Evolutionary conservation across 2,888 invertebrate species (phyloP), one percentile per base, ranked within the genome.

Genomic region (Lucinisca nassula): DNA sequence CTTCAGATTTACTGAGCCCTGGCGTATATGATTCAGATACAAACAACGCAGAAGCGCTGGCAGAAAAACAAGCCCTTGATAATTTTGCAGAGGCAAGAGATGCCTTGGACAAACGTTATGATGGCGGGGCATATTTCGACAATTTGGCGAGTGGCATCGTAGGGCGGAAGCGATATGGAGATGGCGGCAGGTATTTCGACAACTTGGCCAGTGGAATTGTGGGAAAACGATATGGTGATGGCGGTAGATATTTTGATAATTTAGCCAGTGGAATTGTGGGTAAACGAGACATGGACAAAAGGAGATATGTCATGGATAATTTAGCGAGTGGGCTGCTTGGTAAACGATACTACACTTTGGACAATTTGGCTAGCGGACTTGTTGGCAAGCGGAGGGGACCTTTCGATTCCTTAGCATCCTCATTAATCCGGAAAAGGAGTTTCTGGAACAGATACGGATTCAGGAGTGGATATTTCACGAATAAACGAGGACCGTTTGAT

Each of bases 241-340:
- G 49, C 24, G 82, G 76, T 40, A 49, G 84, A n/a, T 40, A 74
- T 75, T 84, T 84, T 6, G 84, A 84, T 27, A 51, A 74, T 45
- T 45, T 84, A 17, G 84, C 84, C 1, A 84, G 84, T 79, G 79
- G 84, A 21, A 45, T 84, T 55, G 79, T 84, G 17, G 84, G 84
- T 1, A 84, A 84, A 74, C 38, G 84, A 14, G 67, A 6, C 3
- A 30, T 10, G 8, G 35, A 67, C 35, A 67, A 67, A 67, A 27
- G 45, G 24, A 8, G 3, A 14, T 74, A 74, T 24, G 27, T 74
- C 12, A 74, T 74, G 74, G 74, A 74, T 17, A 74, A 27, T 40
- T 49, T 74, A 27, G 74, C 74, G 2, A 74, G 74, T 49, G 74
- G 74, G 27, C 6, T 74, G 14, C 8, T 74, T 3, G 74, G 74